phyloP scores from a whole-genome alignment of 2,888 invertebrate genomes.

The Philaethria dido region DNA sequence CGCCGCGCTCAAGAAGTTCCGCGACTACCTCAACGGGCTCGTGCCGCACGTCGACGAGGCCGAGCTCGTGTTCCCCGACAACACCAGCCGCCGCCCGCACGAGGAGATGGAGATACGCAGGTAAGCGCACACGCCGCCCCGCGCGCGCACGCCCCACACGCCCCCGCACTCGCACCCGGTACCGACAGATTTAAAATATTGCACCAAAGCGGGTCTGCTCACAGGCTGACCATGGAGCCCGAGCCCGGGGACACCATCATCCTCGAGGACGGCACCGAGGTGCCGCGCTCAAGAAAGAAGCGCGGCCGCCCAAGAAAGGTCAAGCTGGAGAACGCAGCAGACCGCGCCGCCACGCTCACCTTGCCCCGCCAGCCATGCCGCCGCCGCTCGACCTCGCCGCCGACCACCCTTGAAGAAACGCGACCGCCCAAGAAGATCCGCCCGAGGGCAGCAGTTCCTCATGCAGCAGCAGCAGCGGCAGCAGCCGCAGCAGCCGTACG shows the following conservation, averaged over 20 bases:
- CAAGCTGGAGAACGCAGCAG: constrained; percentile 87
- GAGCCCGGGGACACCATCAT: constrained; percentile 81
- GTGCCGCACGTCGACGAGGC: constrained; percentile 93
- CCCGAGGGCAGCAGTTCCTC: constrained; percentile 83
- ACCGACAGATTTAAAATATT: constrained; percentile 58
- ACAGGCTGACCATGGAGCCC: constrained; percentile 80
- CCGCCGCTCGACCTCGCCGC: constrained; percentile 57
- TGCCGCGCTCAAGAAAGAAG: constrained; percentile 93
- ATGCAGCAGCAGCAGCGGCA: constrained; percentile 73
- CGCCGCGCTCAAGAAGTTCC: constrained; percentile 96
- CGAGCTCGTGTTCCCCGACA: constrained; percentile 91
- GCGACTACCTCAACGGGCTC: constrained; percentile 95
- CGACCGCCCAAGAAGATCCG: constrained; percentile 93
- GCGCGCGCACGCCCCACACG: not conserved
- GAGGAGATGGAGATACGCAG: constrained; percentile 83
- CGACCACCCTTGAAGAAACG: constrained; percentile 91
- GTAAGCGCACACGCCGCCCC: constrained; percentile 48
- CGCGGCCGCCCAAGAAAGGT: constrained; percentile 94
- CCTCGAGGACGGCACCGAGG: constrained; percentile 85
- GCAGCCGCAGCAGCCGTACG: constrained; percentile 59
- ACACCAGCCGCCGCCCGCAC: constrained; percentile 75
- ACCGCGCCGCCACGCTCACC: constrained; percentile 83
- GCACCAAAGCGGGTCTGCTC: constrained; percentile 52
- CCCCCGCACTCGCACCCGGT: no score
- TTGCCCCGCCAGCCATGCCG: constrained; percentile 69